A percentile compares a stretch with the other conserved stretches of the same genome.
Evolutionary conservation across 37 sponge, comb jelly and placozoan genomes (phyloP).

Genomic region (Theonella swinhoei): DNA sequence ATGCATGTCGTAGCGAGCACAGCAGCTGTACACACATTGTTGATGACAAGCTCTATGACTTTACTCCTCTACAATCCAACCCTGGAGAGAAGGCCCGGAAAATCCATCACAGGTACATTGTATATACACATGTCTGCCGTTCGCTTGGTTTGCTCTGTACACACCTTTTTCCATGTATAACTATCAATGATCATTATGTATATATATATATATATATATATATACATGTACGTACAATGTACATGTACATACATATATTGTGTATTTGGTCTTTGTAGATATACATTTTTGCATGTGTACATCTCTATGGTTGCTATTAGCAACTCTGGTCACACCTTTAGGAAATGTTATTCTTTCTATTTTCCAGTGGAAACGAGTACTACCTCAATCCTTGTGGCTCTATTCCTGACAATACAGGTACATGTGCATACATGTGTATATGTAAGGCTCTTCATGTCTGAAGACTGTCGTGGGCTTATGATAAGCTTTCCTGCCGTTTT

Average conservation of each 20-base stretch:
- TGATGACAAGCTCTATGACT: conserved; percentile 18
- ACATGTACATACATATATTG: too few relatives aligned
- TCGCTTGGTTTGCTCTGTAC: neutral
- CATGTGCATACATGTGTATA: neutral
- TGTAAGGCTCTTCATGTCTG: neutral
- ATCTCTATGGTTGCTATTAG: neutral
- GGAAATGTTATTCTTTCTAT: neutral
- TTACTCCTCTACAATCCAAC: conserved; percentile 31
- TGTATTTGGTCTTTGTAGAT: neutral
- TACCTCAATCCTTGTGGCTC: conserved; percentile 66
- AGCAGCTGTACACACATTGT: conserved; percentile 15
- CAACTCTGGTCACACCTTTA: neutral
- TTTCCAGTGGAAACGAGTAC: conserved; percentile 11
- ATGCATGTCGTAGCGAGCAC: conserved; percentile 33
- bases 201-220: too few relatives aligned
- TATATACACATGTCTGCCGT: neutral
- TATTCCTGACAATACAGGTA: conserved; percentile 11
- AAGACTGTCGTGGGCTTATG: too few relatives aligned
- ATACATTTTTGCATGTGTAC: neutral
- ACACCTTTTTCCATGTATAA: too few relatives aligned
- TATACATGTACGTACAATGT: neutral
- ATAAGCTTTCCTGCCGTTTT: too few relatives aligned
- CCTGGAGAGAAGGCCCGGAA: conserved; percentile 13
- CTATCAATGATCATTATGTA: neutral
- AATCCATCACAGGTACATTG: neutral